A percentile compares a stretch with the other conserved stretches of the same genome.
Evolutionary conservation across 2,888 invertebrate species (phyloP).

Genomic region (Alsophila aescularia): DNA sequence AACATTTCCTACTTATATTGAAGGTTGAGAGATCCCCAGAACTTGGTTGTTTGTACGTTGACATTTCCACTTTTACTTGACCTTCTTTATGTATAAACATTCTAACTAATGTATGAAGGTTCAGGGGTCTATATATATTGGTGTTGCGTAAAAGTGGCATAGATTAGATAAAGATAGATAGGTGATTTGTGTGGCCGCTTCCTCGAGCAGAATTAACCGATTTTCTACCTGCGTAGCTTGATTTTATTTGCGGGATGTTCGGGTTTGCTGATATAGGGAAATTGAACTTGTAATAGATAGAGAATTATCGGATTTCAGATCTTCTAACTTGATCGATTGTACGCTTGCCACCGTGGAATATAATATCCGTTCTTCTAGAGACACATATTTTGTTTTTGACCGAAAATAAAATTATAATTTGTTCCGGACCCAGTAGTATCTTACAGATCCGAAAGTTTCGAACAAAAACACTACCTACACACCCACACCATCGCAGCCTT

Average conservation of each 20-base stretch:
- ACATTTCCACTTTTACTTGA: conserved; percentile 12
- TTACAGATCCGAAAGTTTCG: no score
- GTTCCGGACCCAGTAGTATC: neutral
- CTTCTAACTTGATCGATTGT: neutral
- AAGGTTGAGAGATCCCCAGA: conserved; percentile 9
- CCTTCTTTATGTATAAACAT: conserved; percentile 1
- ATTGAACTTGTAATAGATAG: conserved; percentile 16
- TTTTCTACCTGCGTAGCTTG: conserved; percentile 19
- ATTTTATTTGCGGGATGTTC: conserved; percentile 22
- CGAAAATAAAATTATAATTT: neutral
- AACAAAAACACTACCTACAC: no score
- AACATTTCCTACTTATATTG: neutral
- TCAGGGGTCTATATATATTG: conserved; percentile 13
- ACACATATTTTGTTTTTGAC: neutral
- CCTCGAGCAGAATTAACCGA: conserved; percentile 27
- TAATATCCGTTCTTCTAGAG: neutral
- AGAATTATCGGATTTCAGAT: neutral
- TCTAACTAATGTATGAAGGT: neutral
- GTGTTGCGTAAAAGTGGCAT: conserved; percentile 17
- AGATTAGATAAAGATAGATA: conserved; percentile 30
- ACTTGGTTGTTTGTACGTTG: conserved; percentile 6
- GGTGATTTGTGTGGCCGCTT: conserved; percentile 28
- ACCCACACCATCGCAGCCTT: neutral
- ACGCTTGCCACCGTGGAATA: neutral
- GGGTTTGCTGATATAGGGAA: conserved; percentile 6